Base-by-base conservation (phyloP, 2,113 vertebrate species). In the Grallaria varia region DNA sequence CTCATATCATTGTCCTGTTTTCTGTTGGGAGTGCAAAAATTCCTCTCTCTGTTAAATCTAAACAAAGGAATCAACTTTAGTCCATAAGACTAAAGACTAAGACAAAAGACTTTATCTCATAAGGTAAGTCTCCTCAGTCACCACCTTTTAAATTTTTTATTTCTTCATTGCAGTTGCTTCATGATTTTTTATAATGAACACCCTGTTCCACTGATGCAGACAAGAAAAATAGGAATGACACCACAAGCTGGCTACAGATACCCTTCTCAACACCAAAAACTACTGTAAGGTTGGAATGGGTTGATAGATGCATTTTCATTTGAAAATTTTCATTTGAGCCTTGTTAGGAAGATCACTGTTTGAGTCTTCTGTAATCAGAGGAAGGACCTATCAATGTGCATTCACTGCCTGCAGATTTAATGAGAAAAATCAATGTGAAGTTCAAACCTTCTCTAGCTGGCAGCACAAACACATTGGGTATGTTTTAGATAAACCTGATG, bases 401-500 rank as follows among this genome's bases (percentile, higher is more conserved):
- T 73, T 73, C 44, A 31, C 31, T 68, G 88, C 75, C 71, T 64
- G 58, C 4, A 3, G 37, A 88, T 93, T 76, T 93, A 66, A 71
- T 66, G 49, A 85, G 71, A 84, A 87, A 85, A 92, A 81, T 60
- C 85, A 76, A 47, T 63, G 75, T 85, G 87, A 96, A 92, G 63
- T 74, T 97, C 87, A 95, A 89, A 86, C 56, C 71, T 42, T 75
- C 81, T 77, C 80, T 92, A 72, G 80, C 87, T 97, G 97, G 93
- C 79, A 95, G 63, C 73, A 62, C 56, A 74, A 81, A 66, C 56
- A 79, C 2, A 49, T 77, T 86, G 90, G 77, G 56, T 49, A n/a
- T 75, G 73, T 93, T 95, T 96, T 75, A 93, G 92, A 71, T 69
- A 60, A 96, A 95, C 68, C 92, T 97, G 82, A 60, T 68, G 90